A percentile compares a stretch with the other conserved stretches of the same genome.
phyloP scores from a whole-genome alignment of 2,113 vertebrate species.

The Nicator chloris region DNA sequence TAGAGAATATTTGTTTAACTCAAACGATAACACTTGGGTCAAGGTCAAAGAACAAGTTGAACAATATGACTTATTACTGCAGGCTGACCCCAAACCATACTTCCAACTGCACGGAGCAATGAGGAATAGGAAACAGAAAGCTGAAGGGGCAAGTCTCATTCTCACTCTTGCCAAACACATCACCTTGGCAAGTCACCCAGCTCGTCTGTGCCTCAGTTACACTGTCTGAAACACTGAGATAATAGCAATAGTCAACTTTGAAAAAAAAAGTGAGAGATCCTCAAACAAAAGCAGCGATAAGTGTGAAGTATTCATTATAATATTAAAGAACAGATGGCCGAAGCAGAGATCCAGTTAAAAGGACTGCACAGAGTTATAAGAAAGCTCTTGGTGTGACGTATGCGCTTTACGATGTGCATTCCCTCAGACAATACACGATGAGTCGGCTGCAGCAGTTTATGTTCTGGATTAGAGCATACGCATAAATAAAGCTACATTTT shows the following conservation, averaged over 20 bases:
- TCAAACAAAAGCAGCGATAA: slow-evolving; percentile 31
- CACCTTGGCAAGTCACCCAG: slow-evolving; percentile 17
- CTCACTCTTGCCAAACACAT: not conserved
- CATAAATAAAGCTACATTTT: slow-evolving; percentile 64
- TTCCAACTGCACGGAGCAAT: not conserved
- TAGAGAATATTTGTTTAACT: not conserved
- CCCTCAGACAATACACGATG: slow-evolving; percentile 46
- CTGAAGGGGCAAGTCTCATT: not conserved
- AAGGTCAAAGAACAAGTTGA: slow-evolving; percentile 51
- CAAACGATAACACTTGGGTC: not conserved
- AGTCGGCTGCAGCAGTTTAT: slow-evolving; percentile 55
- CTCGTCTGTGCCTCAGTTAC: slow-evolving; percentile 24
- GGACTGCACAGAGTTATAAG: slow-evolving; percentile 28
- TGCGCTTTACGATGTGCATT: slow-evolving; percentile 26
- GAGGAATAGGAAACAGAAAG: not conserved
- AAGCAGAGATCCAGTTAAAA: slow-evolving; percentile 56
- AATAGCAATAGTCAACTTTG: slow-evolving; percentile 41
- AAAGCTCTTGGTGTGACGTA: slow-evolving; percentile 50
- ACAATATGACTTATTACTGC: not conserved
- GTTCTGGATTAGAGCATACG: slow-evolving; percentile 65
- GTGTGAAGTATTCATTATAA: slow-evolving; percentile 53
- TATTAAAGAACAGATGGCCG: slow-evolving; percentile 58
- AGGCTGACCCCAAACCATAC: not conserved
- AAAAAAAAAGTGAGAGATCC: slow-evolving; percentile 34
- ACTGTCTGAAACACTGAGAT: slow-evolving; percentile 26